phyloP scores from a whole-genome alignment of 1,140 invertebrate genomes.

The Agrypnia vestita region DNA sequence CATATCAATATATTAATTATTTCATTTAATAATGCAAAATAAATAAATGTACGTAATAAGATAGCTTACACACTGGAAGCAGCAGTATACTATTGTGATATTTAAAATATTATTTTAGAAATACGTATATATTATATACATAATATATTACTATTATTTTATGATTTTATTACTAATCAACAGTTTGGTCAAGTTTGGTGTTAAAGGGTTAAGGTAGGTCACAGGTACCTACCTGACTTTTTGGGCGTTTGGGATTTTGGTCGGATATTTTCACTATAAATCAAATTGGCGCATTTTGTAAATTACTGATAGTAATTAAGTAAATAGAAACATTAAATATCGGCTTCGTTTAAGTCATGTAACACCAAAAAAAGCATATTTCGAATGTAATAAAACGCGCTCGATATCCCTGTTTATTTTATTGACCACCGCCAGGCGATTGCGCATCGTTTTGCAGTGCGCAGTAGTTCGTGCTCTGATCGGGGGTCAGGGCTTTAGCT shows the following conservation, averaged over 20 bases:
- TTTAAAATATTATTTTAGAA: no score
- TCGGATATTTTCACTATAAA: conserved; percentile 15
- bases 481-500: conserved; percentile 73
- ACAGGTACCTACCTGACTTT: conserved; percentile 29
- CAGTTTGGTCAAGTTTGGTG: no score
- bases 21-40: not conserved
- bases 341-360: conserved; percentile 26
- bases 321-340: conserved; percentile 14
- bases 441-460: conserved; percentile 74
- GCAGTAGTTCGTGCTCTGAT: conserved; percentile 71
- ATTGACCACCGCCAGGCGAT: conserved; percentile 75
- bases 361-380: conserved; percentile 59
- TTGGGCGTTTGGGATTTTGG: conserved; percentile 40
- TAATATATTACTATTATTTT: not conserved
- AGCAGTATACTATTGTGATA: no score
- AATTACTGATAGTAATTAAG: conserved; percentile 7
- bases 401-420: conserved; percentile 75
- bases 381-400: conserved; percentile 74
- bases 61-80: no score
- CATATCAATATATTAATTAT: not conserved
- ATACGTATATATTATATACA: no score
- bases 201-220: conserved; percentile 20
- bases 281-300: conserved; percentile 31
- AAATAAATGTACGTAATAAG: not conserved
- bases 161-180: conserved; percentile 3